Base-by-base conservation (phyloP, 2,888 invertebrate species). In the Drosophila subquinaria region DNA sequence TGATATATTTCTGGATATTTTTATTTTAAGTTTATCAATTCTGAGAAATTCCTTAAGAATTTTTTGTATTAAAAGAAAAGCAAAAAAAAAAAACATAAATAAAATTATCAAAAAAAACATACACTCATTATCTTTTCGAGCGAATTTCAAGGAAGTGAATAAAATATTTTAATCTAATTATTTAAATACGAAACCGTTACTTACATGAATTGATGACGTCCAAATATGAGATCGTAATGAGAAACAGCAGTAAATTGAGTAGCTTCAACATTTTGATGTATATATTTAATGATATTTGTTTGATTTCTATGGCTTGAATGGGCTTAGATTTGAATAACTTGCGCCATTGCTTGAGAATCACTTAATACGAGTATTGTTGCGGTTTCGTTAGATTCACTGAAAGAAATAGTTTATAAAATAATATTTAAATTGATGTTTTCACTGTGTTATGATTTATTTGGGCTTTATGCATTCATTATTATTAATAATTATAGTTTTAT, bases 161-260 rank as follows among this genome's bases (percentile, higher is more conserved):
- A 10, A 50, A 17, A 13, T 52, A 6, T 42, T 36, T 30, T 50
- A 23, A 51, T 51, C 36, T 45, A 11, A 27, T 8, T 9, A 33
- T 55, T 40, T 45, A n/a, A 47, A 38, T 45, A 13, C 13, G 11
- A 57, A 61, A 23, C 0, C 35, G 35, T 50, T 77, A 78, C 78
- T 78, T 75, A 78, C 78, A 59, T 66, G 79, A 69, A 30, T 3
- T 27, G 13, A 23, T 43, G 56, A 38, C 50, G 20, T 55, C 52
- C 27, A 48, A 53, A 42, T 20, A 17, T 67, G 69, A 71, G 78
- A 78, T 74, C 73, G 57, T 62, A 35, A 69, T 57, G 38, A 69
- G 38, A 50, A 68, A 64, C 20, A 70, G 17, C 62, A 74, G 40
- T 13, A 74, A 30, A 23, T 43, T 45, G 30, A 10, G 4, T 20